A percentile compares a stretch with the other conserved stretches of the same genome.
phyloP scores from a whole-genome alignment of 2,888 invertebrate species.

The Odontomyia ornata region DNA sequence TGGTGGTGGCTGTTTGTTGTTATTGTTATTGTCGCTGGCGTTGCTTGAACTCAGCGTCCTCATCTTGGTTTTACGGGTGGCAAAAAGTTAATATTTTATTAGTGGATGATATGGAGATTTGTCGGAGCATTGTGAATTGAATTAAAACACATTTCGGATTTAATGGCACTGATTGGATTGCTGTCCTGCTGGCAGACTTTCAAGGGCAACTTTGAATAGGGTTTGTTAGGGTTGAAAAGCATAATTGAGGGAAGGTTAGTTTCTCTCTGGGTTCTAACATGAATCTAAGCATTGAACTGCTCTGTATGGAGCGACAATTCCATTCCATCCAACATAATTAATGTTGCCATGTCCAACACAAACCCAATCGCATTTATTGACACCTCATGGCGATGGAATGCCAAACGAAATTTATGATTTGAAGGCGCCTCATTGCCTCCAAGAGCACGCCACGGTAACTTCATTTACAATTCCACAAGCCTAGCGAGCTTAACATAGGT shows the following conservation, averaged over 20 bases:
- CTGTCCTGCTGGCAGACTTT: too few relatives aligned
- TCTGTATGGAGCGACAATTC: too few relatives aligned
- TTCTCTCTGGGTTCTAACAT: too few relatives aligned
- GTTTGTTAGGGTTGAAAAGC: too few relatives aligned
- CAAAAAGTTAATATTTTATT: background rate
- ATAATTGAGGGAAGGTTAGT: too few relatives aligned
- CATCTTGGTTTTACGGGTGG: background rate
- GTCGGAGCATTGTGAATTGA: too few relatives aligned
- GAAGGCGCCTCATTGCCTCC: conserved; percentile 21
- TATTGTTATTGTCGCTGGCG: background rate
- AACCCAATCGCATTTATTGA: background rate
- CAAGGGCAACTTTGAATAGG: too few relatives aligned
- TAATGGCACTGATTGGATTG: too few relatives aligned
- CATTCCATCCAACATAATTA: too few relatives aligned
- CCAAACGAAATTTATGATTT: conserved; percentile 31
- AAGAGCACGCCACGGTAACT: background rate
- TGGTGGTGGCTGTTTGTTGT: background rate
- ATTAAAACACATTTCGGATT: too few relatives aligned
- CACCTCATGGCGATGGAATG: conserved; percentile 36
- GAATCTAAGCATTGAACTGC: too few relatives aligned
- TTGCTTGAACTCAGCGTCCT: background rate
- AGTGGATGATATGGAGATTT: background rate
- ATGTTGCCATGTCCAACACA: too few relatives aligned
- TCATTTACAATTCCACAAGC: background rate
- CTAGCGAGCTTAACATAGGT: background rate